phyloP scores from a whole-genome alignment of 2,888 invertebrate species.

The Ichneumoninae sp. region DNA sequence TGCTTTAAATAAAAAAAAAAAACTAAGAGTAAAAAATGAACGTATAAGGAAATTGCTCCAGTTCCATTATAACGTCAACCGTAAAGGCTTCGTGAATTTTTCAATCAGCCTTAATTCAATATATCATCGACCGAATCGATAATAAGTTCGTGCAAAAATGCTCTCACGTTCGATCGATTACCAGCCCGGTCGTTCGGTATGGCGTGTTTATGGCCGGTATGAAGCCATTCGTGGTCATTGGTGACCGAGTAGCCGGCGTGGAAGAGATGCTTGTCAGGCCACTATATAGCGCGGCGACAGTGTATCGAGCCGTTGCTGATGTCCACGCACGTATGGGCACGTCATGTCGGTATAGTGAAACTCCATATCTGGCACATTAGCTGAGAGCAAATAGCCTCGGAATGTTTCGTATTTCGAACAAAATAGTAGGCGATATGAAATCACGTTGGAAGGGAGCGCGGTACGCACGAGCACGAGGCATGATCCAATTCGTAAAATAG shows the following conservation, averaged over 20 bases:
- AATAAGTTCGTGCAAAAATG: conserved; percentile 1
- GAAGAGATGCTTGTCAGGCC: conserved; percentile 3
- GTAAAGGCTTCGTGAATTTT: neutral
- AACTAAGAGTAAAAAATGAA: neutral
- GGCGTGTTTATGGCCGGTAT: neutral
- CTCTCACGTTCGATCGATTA: conserved; percentile 11
- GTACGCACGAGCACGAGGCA: neutral
- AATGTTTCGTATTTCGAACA: conserved; percentile 5
- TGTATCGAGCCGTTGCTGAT: conserved; percentile 24
- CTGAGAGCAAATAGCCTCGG: conserved; percentile 23
- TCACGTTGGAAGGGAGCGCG: neutral
- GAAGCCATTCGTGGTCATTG: neutral
- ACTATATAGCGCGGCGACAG: conserved; percentile 12
- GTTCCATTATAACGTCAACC: neutral
- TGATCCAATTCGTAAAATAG: neutral
- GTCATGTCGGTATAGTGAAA: neutral
- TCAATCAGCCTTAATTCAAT: neutral
- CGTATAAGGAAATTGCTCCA: neutral
- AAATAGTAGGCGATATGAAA: conserved; percentile 10
- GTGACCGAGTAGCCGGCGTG: conserved; percentile 2
- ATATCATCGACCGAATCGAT: neutral
- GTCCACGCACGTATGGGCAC: conserved; percentile 26
- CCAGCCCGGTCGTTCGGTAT: neutral
- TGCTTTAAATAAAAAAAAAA: neutral
- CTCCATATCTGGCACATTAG: conserved; percentile 30